Base-by-base conservation (phyloP, 2,888 invertebrate species). In the Harmothoe impar region DNA sequence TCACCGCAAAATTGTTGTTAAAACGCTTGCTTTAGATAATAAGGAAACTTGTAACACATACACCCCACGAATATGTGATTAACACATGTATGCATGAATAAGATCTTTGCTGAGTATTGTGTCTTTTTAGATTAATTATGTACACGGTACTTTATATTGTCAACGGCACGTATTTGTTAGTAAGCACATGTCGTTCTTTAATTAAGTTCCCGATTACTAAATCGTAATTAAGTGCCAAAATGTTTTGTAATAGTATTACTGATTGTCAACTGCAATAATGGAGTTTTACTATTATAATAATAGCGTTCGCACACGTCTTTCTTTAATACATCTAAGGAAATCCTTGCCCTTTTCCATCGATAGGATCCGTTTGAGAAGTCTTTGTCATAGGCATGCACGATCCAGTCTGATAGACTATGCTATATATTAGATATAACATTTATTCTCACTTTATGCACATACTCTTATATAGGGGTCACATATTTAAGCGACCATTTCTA, bases 361-460 rank as follows among this genome's bases (percentile, higher is more conserved):
- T 81, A 33, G 81, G 17, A 43, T 33, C 33, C 17, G 33, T 81
- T 81, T 72, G 72, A 29, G 81, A 81, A 77, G 29, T 81, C 15
- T n/a, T 81, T 81, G 81, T 35, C 81, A 81, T 81, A 81, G 81
- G 81, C 81, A 81, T 81, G 81, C 43, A 81, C 43, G 81, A 17
- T 43, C 81, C 81, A 43, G 43, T 35, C 81, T 81, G 81, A 81
- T 43, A 43, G 81, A 81, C 81, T 81, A 20, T 23, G 43, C 81
- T 1, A 77, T 43, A 43, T 10, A 43, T 25, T 35, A 43, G 33
- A 20, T 35, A 81, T 23, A 35, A 72, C 7, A n/a, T 68, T 25
- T 15, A 31, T 77, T 20, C 43, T 81, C 81, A 81, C 81, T 81
- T 23, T 35, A 17, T 81, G 81, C 81, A 81, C 81, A 81, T 33